Conservation (phyloP, 2,797 vertebrate genomes). For the Tragelaphus eurycerus region DNA sequence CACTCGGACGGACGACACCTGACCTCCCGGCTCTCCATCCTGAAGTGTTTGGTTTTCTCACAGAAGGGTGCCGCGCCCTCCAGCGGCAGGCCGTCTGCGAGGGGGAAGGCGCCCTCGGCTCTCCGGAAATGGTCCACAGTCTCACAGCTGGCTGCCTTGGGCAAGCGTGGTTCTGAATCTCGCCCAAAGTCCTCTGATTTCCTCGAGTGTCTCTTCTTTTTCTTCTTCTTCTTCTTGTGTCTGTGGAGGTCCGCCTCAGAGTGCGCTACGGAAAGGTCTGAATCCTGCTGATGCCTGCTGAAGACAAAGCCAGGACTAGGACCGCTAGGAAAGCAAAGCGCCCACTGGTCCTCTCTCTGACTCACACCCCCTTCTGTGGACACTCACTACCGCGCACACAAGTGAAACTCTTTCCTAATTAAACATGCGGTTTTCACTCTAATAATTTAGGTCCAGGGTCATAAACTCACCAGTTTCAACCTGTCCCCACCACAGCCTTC, state of each 20-base stretch:
- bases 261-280: constrained; percentile 81
- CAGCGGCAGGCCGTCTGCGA: constrained; percentile 50
- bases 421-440: not conserved
- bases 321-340: not conserved
- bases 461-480: not conserved
- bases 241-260: constrained; percentile 84
- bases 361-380: fast-evolving
- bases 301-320: constrained; percentile 10
- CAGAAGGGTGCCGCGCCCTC: constrained; percentile 66
- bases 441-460: not conserved
- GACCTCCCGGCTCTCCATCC: constrained; percentile 68
- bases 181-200: constrained; percentile 75
- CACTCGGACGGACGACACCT: constrained; percentile 58
- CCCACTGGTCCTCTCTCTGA: not conserved
- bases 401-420: fast-evolving
- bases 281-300: constrained; percentile 83
- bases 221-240: constrained; percentile 90
- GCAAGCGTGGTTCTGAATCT: constrained; percentile 42
- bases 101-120: constrained; percentile 42
- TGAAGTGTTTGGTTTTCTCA: constrained; percentile 68
- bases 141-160: constrained; percentile 62
- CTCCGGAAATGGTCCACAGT: constrained; percentile 49
- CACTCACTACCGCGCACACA: fast-evolving
- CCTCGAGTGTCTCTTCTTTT: constrained; percentile 83
- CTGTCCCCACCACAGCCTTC: no score